A percentile compares a stretch with the other conserved stretches of the same genome.
These are phyloP conservation scores for Caenorhabditis briggsae DNA, from an alignment of 1,140 invertebrate species.

Conservation along the genomic window DNA sequence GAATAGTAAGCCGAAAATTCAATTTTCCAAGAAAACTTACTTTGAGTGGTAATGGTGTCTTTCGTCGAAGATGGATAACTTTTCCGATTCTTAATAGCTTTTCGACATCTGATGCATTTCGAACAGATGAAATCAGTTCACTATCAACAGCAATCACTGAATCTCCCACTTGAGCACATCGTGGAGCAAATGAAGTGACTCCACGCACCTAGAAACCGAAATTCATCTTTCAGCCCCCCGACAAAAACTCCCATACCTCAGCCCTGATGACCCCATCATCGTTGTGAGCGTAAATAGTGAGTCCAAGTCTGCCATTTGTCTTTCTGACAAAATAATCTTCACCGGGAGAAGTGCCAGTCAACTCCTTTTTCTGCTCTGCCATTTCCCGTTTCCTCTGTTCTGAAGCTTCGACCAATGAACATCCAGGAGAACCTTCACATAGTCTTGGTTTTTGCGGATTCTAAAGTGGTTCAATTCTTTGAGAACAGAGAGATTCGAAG, in stretches of 20 bases:
- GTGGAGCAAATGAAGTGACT: conserved; percentile 80
- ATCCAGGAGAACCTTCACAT: conserved; percentile 43
- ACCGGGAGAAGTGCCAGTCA: conserved; percentile 41
- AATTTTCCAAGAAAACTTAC: neutral
- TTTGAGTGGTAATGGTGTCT: conserved; percentile 2
- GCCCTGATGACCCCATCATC: conserved; percentile 59
- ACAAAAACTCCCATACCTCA: conserved; percentile 6
- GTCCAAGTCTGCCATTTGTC: conserved; percentile 57
- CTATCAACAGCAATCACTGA: conserved; percentile 99
- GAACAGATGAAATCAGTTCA: conserved; percentile 94
- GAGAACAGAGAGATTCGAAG: neutral
- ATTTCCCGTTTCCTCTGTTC: conserved; percentile 42
- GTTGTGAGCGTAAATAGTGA: conserved; percentile 66
- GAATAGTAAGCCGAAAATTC: neutral
- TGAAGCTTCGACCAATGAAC: conserved; percentile 33
- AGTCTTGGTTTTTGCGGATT: conserved; percentile 6
- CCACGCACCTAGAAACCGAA: conserved; percentile 41
- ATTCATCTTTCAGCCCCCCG: neutral
- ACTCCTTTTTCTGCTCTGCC: conserved; percentile 45
- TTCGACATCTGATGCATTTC: conserved; percentile 78
- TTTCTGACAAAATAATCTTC: conserved; percentile 65
- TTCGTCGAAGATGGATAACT: conserved; percentile 61
- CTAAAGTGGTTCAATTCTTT: neutral
- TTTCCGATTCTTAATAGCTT: conserved; percentile 64
- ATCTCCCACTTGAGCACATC: conserved; percentile 91